Evolutionary conservation across 2,888 invertebrate species (phyloP).

Genomic region (Malachius bipustulatus): DNA sequence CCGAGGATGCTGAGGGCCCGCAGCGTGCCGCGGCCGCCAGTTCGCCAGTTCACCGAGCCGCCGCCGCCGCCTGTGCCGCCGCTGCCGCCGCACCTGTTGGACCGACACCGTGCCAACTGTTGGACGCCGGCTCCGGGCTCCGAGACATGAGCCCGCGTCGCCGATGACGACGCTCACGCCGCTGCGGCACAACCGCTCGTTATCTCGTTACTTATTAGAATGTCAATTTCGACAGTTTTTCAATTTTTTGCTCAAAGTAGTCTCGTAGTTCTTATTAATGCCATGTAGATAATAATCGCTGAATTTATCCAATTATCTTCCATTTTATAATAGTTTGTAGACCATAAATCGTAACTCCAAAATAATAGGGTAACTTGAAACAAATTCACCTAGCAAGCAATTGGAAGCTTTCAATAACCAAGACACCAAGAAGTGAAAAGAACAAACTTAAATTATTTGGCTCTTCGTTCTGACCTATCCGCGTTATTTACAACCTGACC

Average conservation of each 20-base stretch:
- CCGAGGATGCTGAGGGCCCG: too few relatives aligned
- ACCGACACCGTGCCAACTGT: slow-evolving; percentile 9
- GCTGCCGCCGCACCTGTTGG: slow-evolving; percentile 23
- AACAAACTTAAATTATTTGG: too few relatives aligned
- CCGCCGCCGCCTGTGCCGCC: slow-evolving; percentile 17
- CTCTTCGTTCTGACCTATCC: too few relatives aligned
- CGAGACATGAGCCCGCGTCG: too few relatives aligned
- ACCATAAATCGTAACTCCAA: too few relatives aligned
- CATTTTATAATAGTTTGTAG: slow-evolving; percentile 25
- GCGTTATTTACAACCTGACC: too few relatives aligned
- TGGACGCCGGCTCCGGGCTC: slow-evolving; percentile 8
- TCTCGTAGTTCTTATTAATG: slow-evolving; percentile 18
- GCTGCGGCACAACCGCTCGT: too few relatives aligned
- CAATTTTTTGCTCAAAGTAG: slow-evolving; percentile 29
- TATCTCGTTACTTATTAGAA: too few relatives aligned
- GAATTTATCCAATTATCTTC: slow-evolving; percentile 24
- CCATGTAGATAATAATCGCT: slow-evolving; percentile 20
- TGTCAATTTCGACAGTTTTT: slow-evolving; percentile 21
- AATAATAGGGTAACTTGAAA: too few relatives aligned
- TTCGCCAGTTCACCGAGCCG: slow-evolving; percentile 25
- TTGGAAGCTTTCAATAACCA: too few relatives aligned
- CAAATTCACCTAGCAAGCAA: too few relatives aligned
- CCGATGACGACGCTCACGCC: slow-evolving; percentile 15
- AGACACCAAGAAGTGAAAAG: too few relatives aligned
- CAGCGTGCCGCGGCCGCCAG: slow-evolving; percentile 22